Evolutionary conservation across 2,888 invertebrate species (phyloP).

Genomic region (Julus scandinavius): DNA sequence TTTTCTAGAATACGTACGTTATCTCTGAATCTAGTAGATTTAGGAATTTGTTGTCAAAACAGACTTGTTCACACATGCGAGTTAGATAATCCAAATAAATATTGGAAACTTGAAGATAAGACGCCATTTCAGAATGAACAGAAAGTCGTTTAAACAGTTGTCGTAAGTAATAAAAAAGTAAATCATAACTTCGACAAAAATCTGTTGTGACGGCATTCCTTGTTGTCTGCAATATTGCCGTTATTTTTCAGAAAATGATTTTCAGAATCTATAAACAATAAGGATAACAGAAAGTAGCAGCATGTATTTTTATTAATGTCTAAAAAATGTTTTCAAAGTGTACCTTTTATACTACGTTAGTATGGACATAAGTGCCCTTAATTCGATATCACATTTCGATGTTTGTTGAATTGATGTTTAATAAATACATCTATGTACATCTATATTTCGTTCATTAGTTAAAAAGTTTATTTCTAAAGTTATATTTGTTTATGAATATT

Average conservation of each 20-base stretch:
- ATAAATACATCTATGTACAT: too few species aligned
- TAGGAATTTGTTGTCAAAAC: not conserved
- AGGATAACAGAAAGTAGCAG: not conserved
- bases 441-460: too few species aligned
- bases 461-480: too few species aligned
- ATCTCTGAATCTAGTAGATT: not conserved
- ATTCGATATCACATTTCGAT: too few species aligned
- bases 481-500: too few species aligned
- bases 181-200: constrained; percentile 32
- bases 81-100: not conserved
- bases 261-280: not conserved
- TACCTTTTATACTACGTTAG: too few species aligned
- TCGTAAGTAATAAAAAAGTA: constrained; percentile 11
- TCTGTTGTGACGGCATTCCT: not conserved
- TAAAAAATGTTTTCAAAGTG: not conserved
- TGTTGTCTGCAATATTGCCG: not conserved
- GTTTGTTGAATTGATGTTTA: too few species aligned
- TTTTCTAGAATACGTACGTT: not conserved
- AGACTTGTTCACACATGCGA: not conserved
- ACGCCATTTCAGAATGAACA: not conserved
- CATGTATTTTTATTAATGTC: not conserved
- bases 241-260: not conserved
- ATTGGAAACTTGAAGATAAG: not conserved
- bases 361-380: too few species aligned
- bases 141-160: not conserved